phyloP scores from a whole-genome alignment of 2,797 vertebrate genomes.

The Sebastiscus tertius region DNA sequence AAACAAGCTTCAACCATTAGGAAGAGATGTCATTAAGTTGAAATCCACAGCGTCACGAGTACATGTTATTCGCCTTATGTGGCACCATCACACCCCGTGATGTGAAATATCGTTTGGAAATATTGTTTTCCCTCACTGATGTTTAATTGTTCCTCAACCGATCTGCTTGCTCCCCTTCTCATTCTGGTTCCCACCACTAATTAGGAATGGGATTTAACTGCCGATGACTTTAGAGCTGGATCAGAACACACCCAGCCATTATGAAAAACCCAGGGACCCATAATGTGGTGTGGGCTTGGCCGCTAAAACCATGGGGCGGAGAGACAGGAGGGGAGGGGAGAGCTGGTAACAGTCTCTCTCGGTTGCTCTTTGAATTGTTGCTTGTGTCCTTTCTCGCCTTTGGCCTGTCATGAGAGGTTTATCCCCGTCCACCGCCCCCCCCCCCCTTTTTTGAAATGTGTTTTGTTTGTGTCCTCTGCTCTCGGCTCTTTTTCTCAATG shows the following conservation, averaged over 20 bases:
- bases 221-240: conserved; percentile 68
- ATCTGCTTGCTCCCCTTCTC: conserved; percentile 53
- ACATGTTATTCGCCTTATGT: background rate
- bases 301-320: conserved; percentile 63
- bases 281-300: conserved; percentile 69
- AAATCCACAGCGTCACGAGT: conserved; percentile 12
- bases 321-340: conserved; percentile 40
- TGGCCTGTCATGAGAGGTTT: conserved; percentile 53
- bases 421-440: background rate
- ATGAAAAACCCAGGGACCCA: conserved; percentile 72
- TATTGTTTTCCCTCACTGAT: conserved; percentile 57
- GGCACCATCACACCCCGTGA: conserved; percentile 2
- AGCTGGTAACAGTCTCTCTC: conserved; percentile 50
- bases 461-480: conserved; percentile 48
- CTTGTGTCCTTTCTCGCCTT: conserved; percentile 43
- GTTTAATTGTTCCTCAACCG: conserved; percentile 71
- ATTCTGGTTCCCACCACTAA: conserved; percentile 75
- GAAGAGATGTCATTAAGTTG: background rate
- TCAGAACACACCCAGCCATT: conserved; percentile 80
- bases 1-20: background rate
- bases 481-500: conserved; percentile 16
- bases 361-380: conserved; percentile 52
- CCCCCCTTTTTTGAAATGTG: conserved; percentile 21
- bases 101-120: conserved; percentile 63
- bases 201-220: conserved; percentile 73